Conservation (phyloP, 2,113 vertebrate genomes). For the Dromaius novaehollandiae region DNA sequence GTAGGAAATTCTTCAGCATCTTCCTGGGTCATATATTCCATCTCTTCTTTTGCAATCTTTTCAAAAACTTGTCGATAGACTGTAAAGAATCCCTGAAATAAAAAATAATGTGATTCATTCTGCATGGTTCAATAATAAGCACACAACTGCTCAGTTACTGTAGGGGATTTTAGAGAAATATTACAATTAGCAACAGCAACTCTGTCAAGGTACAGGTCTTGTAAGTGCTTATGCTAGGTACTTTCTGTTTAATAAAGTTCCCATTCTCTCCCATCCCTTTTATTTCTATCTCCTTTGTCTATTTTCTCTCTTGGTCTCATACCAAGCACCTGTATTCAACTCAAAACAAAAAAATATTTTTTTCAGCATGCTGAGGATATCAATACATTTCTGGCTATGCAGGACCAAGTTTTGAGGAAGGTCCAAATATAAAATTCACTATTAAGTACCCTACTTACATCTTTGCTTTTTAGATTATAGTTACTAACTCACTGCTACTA, state of each 20-base stretch:
- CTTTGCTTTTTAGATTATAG: background rate
- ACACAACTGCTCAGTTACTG: background rate
- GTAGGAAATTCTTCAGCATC: slow-evolving; percentile 84
- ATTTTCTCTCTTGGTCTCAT: background rate
- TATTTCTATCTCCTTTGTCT: background rate
- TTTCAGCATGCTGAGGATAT: background rate
- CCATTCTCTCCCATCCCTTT: background rate
- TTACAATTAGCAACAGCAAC: background rate
- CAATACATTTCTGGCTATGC: accelerated
- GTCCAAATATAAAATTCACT: background rate
- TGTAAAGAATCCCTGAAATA: slow-evolving; percentile 88
- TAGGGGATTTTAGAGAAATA: background rate
- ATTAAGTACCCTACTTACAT: background rate
- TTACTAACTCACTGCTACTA: background rate
- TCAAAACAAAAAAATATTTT: background rate
- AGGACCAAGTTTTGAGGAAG: background rate
- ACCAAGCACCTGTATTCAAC: background rate
- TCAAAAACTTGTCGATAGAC: slow-evolving; percentile 92
- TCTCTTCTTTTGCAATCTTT: slow-evolving; percentile 89
- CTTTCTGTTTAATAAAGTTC: background rate
- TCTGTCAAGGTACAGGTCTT: background rate
- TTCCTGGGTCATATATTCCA: slow-evolving; percentile 83
- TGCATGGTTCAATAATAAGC: accelerated
- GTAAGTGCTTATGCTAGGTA: background rate
- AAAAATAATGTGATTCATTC: background rate